phyloP scores from a whole-genome alignment of 2,797 vertebrate species.

The Cyclopterus lumpus region DNA sequence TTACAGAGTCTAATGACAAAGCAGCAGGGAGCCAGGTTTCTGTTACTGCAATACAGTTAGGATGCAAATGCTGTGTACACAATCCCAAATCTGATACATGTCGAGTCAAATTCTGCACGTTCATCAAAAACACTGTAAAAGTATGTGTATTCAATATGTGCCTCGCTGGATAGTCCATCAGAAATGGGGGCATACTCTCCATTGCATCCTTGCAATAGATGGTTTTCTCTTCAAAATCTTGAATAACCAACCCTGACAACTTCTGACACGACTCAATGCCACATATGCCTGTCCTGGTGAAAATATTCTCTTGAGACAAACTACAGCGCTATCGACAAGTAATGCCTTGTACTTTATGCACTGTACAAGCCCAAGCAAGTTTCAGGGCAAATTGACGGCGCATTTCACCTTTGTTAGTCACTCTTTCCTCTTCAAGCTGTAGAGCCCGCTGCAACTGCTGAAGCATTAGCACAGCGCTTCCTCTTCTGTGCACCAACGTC shows the following conservation, averaged over 20 bases:
- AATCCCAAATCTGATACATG: not conserved
- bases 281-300: too few species aligned
- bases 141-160: not conserved
- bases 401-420: too few species aligned
- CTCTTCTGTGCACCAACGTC: not conserved
- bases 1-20: not conserved
- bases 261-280: too few species aligned
- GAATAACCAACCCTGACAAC: too few species aligned
- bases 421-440: not conserved
- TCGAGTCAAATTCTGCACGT: not conserved
- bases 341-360: too few species aligned
- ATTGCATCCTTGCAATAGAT: too few species aligned
- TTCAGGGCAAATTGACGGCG: too few species aligned
- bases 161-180: not conserved
- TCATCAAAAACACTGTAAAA: not conserved
- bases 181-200: too few species aligned
- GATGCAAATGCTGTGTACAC: slow-evolving; percentile 14
- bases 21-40: slow-evolving; percentile 12
- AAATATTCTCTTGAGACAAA: too few species aligned
- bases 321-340: too few species aligned
- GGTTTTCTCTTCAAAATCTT: too few species aligned
- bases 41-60: slow-evolving; percentile 32
- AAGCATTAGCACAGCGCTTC: not conserved
- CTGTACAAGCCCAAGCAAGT: too few species aligned
- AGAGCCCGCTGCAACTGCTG: not conserved